phyloP scores from a whole-genome alignment of 2,797 vertebrate genomes.

The Sebastes melanostomus region DNA sequence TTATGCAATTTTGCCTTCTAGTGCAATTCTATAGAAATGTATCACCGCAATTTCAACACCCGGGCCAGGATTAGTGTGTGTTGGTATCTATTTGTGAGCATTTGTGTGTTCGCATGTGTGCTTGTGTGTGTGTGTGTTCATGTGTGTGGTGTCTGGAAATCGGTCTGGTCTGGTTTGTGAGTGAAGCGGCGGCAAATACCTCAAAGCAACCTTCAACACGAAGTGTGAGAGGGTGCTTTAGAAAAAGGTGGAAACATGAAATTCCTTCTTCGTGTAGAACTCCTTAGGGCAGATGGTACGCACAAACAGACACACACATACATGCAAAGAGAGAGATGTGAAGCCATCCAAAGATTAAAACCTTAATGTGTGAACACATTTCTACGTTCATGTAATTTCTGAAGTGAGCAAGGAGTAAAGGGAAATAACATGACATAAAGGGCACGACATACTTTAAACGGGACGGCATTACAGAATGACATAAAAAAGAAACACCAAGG shows the following conservation, averaged over 20 bases:
- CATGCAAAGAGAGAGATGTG: not conserved
- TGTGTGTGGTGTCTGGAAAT: constrained; percentile 43
- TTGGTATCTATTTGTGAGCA: constrained; percentile 56
- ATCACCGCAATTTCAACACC: constrained; percentile 74
- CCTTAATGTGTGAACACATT: constrained; percentile 9
- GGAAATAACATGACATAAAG: not conserved
- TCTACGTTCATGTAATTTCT: constrained; percentile 16
- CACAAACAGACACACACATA: not conserved
- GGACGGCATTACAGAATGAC: not conserved
- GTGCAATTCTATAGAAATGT: constrained; percentile 80
- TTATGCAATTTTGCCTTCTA: constrained; percentile 81
- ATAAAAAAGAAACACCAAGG: not conserved
- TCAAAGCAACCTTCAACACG: constrained; percentile 71
- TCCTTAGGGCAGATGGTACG: constrained; percentile 38
- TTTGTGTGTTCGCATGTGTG: constrained; percentile 39
- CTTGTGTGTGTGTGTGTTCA: constrained; percentile 13
- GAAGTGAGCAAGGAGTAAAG: not conserved
- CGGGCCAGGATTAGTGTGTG: constrained; percentile 70
- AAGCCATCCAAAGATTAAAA: constrained; percentile 33
- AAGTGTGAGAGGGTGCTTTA: constrained; percentile 62
- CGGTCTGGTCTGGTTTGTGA: constrained; percentile 48
- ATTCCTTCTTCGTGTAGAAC: constrained; percentile 43
- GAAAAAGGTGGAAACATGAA: constrained; percentile 62
- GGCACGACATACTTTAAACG: not conserved
- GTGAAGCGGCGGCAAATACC: constrained; percentile 65